A percentile compares a stretch with the other conserved stretches of the same genome.
These are phyloP conservation scores for Scleropages formosus DNA, from an alignment of 2,797 vertebrate genomes.

Conservation along the genomic window DNA sequence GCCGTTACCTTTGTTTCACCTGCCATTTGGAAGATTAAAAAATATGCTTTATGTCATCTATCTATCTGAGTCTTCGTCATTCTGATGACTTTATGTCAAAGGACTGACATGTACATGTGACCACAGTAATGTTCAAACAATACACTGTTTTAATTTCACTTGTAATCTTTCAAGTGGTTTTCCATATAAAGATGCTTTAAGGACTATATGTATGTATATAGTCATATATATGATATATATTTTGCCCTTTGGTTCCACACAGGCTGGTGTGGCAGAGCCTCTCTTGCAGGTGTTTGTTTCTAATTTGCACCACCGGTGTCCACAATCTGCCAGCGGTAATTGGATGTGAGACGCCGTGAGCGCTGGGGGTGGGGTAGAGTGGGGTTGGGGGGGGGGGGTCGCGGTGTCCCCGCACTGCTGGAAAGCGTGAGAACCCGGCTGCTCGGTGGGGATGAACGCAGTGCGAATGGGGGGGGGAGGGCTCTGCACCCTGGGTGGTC, in stretches of 20 bases:
- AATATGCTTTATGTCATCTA: slow-evolving; percentile 34
- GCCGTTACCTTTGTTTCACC: slow-evolving; percentile 50
- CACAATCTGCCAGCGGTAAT: slow-evolving; percentile 25
- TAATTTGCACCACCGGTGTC: slow-evolving; percentile 27
- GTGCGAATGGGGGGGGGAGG: neutral
- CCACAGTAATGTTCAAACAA: neutral
- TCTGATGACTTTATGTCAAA: too few relatives aligned
- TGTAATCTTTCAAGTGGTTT: slow-evolving; percentile 3
- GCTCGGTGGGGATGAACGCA: neutral
- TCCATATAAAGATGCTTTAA: slow-evolving; percentile 9
- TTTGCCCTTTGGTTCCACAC: neutral
- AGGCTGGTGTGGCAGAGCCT: slow-evolving; percentile 13
- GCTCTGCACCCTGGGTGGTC: neutral
- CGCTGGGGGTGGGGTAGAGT: neutral
- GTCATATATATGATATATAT: slow-evolving; percentile 19
- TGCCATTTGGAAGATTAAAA: slow-evolving; percentile 35
- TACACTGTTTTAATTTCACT: neutral
- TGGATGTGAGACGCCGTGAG: slow-evolving; percentile 23
- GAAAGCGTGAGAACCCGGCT: slow-evolving; percentile 16
- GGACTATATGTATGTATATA: too few relatives aligned
- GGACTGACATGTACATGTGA: too few relatives aligned
- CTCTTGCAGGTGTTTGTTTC: slow-evolving; percentile 25
- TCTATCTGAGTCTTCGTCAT: neutral
- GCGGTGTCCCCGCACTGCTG: slow-evolving; percentile 15
- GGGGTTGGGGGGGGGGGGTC: neutral